Percentiles rank a stretch among this genome's conserved stretches.
phyloP scores from a whole-genome alignment of 2,888 invertebrate genomes.

The Amphipoea oculea region DNA sequence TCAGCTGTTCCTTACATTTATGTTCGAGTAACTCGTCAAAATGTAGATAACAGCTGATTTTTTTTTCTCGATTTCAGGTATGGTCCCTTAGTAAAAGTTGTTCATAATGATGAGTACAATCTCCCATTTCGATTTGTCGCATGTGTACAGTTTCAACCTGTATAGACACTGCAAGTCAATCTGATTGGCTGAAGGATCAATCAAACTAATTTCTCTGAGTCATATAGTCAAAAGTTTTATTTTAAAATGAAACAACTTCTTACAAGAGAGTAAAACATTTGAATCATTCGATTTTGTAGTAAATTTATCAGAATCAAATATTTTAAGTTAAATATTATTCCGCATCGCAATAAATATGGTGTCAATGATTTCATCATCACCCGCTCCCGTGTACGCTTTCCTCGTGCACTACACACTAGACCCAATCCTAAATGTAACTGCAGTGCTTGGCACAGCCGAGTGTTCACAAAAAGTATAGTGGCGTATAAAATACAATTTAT shows the following conservation, averaged over 20 bases:
- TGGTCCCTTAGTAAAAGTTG: no score
- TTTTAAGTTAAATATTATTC: neutral
- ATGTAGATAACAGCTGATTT: no score
- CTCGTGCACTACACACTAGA: constrained; percentile 40
- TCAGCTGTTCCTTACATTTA: no score
- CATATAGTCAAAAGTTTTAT: neutral
- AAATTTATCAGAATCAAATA: neutral
- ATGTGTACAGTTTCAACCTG: no score
- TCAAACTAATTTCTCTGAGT: neutral
- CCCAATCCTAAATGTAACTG: constrained; percentile 73
- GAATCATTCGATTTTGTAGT: neutral
- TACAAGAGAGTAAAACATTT: neutral
- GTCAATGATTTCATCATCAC: neutral
- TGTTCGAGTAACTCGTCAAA: no score
- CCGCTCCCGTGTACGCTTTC: constrained; percentile 11
- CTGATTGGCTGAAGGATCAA: neutral
- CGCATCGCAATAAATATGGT: neutral
- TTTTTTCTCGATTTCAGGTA: no score
- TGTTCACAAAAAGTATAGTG: constrained; percentile 75
- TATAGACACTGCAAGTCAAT: neutral
- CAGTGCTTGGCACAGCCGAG: constrained; percentile 77
- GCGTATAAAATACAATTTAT: constrained; percentile 81
- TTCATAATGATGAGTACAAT: no score
- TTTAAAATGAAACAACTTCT: neutral
- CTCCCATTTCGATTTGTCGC: no score